These are phyloP conservation scores for Falcaria lacertinaria DNA, from an alignment of 2,888 invertebrate genomes.

Conservation along the genomic window DNA sequence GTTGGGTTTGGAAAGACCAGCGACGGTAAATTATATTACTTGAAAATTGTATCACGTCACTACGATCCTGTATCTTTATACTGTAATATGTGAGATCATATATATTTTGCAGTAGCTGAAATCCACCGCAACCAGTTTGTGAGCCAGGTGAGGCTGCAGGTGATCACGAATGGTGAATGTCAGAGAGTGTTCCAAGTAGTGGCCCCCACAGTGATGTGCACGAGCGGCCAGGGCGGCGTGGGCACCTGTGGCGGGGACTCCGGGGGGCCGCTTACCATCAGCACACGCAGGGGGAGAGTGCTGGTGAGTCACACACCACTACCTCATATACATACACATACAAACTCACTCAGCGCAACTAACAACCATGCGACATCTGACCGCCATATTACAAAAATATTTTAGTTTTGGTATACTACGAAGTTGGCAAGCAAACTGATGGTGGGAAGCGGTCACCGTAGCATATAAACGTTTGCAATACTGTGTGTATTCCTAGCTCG, in stretches of 20 bases:
- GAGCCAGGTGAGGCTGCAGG: constrained; percentile 46
- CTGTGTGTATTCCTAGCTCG: too few relatives aligned
- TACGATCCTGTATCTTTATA: too few relatives aligned
- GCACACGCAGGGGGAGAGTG: constrained; percentile 2
- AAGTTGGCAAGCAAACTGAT: too few relatives aligned
- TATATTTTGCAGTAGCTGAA: too few relatives aligned
- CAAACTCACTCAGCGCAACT: too few relatives aligned
- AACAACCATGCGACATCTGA: too few relatives aligned
- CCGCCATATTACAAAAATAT: too few relatives aligned
- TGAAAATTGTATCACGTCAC: too few relatives aligned
- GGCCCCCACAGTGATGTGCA: constrained; percentile 15
- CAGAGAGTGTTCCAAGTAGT: constrained; percentile 5
- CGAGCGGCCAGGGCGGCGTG: constrained; percentile 17
- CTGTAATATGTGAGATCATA: too few relatives aligned
- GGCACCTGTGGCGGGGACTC: constrained; percentile 26
- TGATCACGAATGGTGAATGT: constrained; percentile 23
- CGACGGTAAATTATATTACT: constrained; percentile 26
- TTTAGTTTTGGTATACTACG: too few relatives aligned
- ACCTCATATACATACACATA: not conserved
- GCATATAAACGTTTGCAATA: too few relatives aligned
- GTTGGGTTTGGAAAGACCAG: constrained; percentile 32
- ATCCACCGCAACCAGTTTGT: constrained; percentile 13
- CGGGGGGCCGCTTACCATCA: constrained; percentile 20
- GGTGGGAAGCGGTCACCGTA: too few relatives aligned
- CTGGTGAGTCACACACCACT: not conserved